A percentile compares a stretch with the other conserved stretches of the same genome.
Evolutionary conservation across 2,113 vertebrate species (phyloP).

Genomic region (Pseudopipra pipra): DNA sequence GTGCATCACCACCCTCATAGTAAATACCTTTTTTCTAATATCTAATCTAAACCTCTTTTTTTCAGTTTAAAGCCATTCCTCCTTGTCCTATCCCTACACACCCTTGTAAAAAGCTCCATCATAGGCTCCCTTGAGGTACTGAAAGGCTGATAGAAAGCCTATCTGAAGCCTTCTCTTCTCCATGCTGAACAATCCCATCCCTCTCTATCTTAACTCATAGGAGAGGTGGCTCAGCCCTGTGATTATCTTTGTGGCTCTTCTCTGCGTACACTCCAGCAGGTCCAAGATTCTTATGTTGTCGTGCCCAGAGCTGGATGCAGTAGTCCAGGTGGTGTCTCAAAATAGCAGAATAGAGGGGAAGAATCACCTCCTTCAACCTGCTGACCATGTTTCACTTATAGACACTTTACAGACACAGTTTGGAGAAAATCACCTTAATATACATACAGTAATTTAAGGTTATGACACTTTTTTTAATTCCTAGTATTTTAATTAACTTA

Average conservation of each 20-base stretch:
- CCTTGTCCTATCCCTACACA: neutral
- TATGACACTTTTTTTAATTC: neutral
- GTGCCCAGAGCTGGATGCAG: neutral
- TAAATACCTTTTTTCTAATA: neutral
- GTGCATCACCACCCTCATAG: neutral
- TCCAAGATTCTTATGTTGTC: fast-evolving
- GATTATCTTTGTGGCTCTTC: neutral
- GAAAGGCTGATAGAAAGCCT: neutral
- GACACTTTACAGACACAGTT: neutral
- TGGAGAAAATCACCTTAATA: neutral
- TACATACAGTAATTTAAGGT: fast-evolving
- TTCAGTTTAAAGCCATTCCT: neutral
- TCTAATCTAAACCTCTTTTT: neutral
- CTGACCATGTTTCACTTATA: fast-evolving
- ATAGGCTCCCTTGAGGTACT: neutral
- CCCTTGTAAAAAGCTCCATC: neutral
- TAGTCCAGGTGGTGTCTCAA: neutral
- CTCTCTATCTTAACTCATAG: neutral
- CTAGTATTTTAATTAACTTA: neutral
- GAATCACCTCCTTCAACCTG: fast-evolving
- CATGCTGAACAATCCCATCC: neutral
- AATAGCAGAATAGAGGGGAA: fast-evolving
- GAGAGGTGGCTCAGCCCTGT: fast-evolving
- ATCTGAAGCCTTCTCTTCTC: fast-evolving
- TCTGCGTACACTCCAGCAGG: fast-evolving